These are phyloP conservation scores for Darwinula stevensoni DNA, from an alignment of 2,888 invertebrate species.

Conservation along the genomic window DNA sequence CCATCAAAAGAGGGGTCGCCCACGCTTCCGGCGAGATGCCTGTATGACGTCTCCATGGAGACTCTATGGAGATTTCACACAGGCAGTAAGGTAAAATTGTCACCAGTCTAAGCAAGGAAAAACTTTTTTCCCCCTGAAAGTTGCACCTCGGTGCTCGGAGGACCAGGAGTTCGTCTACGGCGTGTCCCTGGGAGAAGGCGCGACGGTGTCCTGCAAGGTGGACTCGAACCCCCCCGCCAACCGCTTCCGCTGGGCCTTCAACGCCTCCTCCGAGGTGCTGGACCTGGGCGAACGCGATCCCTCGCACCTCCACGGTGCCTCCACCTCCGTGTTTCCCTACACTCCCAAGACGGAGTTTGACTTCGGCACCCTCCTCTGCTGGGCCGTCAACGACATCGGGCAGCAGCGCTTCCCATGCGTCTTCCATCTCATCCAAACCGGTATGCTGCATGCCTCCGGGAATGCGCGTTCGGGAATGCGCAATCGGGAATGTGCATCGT, in stretches of 20 bases:
- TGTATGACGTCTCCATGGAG: too few relatives aligned
- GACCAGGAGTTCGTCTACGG: slow-evolving; percentile 29
- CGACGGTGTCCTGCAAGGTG: background rate
- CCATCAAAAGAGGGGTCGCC: too few relatives aligned
- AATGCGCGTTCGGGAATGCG: too few relatives aligned
- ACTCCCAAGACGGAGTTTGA: background rate
- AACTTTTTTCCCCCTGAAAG: too few relatives aligned
- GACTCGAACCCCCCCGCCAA: background rate
- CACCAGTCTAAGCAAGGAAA: too few relatives aligned
- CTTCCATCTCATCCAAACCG: background rate
- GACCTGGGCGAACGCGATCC: background rate
- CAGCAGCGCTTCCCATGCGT: background rate
- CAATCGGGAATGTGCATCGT: too few relatives aligned
- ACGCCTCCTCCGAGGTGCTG: background rate
- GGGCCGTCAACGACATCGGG: background rate
- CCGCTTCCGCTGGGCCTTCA: slow-evolving; percentile 3
- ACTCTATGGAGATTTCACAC: too few relatives aligned
- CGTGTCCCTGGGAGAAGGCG: slow-evolving; percentile 33
- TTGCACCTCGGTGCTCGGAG: background rate
- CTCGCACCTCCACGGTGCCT: background rate
- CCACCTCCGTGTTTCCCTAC: background rate
- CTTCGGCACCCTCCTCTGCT: slow-evolving; percentile 1
- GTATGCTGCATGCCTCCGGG: background rate
- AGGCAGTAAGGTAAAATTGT: too few relatives aligned
- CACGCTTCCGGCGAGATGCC: too few relatives aligned